phyloP scores from a whole-genome alignment of 2,888 invertebrate genomes.

The Iphiclides podalirius region DNA sequence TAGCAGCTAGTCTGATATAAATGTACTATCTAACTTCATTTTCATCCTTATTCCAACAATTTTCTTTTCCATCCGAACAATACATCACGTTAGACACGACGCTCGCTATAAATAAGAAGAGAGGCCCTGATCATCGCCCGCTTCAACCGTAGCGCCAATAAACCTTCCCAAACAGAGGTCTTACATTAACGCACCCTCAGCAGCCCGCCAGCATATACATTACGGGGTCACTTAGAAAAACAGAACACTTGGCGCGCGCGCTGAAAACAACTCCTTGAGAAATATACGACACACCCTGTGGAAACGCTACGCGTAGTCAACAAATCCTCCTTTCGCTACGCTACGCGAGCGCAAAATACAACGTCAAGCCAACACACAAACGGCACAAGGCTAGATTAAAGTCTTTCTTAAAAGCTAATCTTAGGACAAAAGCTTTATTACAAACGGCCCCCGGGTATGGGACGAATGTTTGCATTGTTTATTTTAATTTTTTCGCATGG shows the following conservation, averaged over 20 bases:
- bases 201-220: slow-evolving; percentile 11
- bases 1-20: too few relatives aligned
- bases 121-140: background rate
- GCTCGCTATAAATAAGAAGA: background rate
- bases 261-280: slow-evolving; percentile 22
- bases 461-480: slow-evolving; percentile 71
- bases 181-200: slow-evolving; percentile 8
- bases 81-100: too few relatives aligned
- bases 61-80: too few relatives aligned
- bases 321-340: slow-evolving; percentile 17
- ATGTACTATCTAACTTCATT: too few relatives aligned
- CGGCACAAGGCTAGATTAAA: slow-evolving; percentile 48
- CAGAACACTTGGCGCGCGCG: slow-evolving; percentile 19
- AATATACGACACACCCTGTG: slow-evolving; percentile 21
- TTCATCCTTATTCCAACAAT: too few relatives aligned
- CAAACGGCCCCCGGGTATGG: slow-evolving; percentile 63
- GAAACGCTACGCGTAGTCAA: too few relatives aligned
- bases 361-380: slow-evolving; percentile 31
- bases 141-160: background rate
- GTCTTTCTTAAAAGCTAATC: slow-evolving; percentile 76
- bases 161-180: background rate
- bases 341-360: slow-evolving; percentile 9
- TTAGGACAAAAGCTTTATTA: slow-evolving; percentile 77
- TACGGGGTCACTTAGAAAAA: slow-evolving; percentile 24
- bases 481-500: slow-evolving; percentile 76